Evolutionary conservation across 2,888 invertebrate species (phyloP).

Genomic region (Oligia latruncula): DNA sequence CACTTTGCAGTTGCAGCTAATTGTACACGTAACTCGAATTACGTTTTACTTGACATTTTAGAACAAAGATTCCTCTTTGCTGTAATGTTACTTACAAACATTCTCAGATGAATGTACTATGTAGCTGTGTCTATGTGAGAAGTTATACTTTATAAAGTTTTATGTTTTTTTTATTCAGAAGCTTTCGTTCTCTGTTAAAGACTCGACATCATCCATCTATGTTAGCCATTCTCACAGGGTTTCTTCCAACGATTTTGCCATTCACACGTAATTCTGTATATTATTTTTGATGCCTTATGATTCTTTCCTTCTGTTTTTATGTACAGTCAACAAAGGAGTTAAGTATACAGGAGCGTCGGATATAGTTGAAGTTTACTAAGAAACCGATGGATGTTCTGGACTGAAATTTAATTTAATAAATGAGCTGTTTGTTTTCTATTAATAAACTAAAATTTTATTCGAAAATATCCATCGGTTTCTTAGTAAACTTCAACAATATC

Average conservation of each 20-base stretch:
- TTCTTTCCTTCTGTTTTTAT: no score
- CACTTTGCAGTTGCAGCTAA: neutral
- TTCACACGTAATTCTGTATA: neutral
- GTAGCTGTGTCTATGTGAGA: neutral
- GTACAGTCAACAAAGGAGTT: no score
- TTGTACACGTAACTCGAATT: constrained; percentile 4
- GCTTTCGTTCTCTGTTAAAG: neutral
- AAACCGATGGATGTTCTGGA: no score
- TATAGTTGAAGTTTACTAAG: no score
- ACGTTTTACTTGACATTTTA: constrained; percentile 27
- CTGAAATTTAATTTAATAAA: no score
- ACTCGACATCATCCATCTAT: neutral
- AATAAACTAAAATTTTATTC: no score
- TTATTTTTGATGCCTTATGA: no score
- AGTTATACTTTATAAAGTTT: neutral
- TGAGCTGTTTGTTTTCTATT: no score
- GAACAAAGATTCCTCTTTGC: constrained; percentile 11
- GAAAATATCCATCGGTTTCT: no score
- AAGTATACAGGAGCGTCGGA: no score
- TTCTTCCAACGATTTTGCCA: neutral
- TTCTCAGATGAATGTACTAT: neutral
- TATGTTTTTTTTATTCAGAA: neutral
- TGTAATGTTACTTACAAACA: neutral
- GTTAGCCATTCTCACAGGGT: neutral
- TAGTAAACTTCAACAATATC: no score